Percentiles rank a stretch among this genome's conserved stretches.
Evolutionary conservation across 2,113 vertebrate genomes (phyloP).

Genomic region (Stercorarius parasiticus): DNA sequence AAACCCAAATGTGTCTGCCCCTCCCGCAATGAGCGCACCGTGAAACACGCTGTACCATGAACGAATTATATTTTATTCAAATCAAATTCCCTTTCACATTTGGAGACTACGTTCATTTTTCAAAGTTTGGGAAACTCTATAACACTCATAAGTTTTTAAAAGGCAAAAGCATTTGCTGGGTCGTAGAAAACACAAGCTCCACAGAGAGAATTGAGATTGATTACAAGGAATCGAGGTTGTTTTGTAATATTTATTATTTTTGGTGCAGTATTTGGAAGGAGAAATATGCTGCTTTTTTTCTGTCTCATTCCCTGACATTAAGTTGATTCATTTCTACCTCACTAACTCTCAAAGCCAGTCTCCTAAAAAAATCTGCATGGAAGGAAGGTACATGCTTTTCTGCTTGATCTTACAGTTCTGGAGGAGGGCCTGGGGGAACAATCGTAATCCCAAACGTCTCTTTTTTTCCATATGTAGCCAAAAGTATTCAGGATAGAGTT

Average conservation of each 20-base stretch:
- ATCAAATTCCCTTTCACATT: not conserved
- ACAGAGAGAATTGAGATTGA: not conserved
- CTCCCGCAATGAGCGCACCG: accelerated
- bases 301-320: conserved; percentile 60
- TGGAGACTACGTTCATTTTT: not conserved
- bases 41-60: not conserved
- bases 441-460: conserved; percentile 14
- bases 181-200: not conserved
- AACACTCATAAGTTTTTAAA: not conserved
- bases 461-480: conserved; percentile 77
- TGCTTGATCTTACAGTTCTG: not conserved
- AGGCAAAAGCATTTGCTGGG: not conserved
- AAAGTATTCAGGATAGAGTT: conserved; percentile 73
- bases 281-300: conserved; percentile 54
- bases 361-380: conserved; percentile 39
- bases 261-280: conserved; percentile 39
- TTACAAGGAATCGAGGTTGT: not conserved
- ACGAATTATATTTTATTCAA: not conserved
- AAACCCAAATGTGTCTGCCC: not conserved
- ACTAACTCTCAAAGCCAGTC: conserved; percentile 57
- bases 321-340: conserved; percentile 80
- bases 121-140: not conserved
- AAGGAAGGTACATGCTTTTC: not conserved
- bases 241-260: conserved; percentile 54
- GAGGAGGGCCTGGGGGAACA: conserved; percentile 6